phyloP scores from a whole-genome alignment of 2,797 vertebrate genomes.

The Peromyscus attwateri region DNA sequence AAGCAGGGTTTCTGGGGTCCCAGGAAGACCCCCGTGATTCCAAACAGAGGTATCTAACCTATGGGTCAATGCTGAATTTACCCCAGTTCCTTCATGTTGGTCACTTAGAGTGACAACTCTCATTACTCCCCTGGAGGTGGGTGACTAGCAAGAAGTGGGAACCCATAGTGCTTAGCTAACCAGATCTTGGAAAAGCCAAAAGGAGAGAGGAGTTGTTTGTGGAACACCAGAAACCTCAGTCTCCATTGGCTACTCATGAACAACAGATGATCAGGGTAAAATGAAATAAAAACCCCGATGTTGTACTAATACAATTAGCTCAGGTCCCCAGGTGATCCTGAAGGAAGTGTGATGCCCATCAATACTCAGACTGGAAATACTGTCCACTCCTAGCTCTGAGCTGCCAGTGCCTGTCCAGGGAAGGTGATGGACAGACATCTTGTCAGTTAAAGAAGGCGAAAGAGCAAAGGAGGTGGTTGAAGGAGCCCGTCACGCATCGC shows the following conservation, averaged over 20 bases:
- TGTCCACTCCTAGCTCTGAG: background rate
- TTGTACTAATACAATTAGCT: slow-evolving; percentile 67
- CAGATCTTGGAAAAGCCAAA: background rate
- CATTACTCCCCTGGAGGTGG: background rate
- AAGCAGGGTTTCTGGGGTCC: background rate
- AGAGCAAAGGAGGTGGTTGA: fast-evolving
- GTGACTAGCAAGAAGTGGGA: background rate
- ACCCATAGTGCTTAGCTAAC: background rate
- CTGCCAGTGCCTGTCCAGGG: background rate
- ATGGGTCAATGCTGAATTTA: background rate
- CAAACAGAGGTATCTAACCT: background rate
- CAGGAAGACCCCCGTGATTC: background rate
- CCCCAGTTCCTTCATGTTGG: background rate
- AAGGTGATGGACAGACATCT: background rate
- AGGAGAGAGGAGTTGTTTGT: background rate
- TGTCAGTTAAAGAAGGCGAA: background rate
- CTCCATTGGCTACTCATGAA: slow-evolving; percentile 61
- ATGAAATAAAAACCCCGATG: slow-evolving; percentile 69
- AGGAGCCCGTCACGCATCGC: background rate
- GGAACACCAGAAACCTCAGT: background rate
- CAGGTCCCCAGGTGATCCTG: slow-evolving; percentile 40
- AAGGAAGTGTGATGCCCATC: slow-evolving; percentile 23
- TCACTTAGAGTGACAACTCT: background rate
- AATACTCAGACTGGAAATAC: background rate
- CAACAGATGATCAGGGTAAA: slow-evolving; percentile 55